phyloP scores from a whole-genome alignment of 2,888 invertebrate genomes.

The Phasia obesa region DNA sequence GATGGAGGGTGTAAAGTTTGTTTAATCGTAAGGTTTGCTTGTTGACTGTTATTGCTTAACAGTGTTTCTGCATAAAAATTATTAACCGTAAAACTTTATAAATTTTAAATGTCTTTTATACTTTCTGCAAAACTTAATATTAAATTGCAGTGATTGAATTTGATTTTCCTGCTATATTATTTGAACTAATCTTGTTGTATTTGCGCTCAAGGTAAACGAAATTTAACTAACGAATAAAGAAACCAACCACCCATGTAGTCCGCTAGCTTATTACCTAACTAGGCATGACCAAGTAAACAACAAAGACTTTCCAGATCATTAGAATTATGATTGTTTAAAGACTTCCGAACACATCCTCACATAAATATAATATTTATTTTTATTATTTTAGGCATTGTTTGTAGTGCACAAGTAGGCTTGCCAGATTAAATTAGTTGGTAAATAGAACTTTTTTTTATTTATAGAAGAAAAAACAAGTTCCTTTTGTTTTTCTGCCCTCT shows the following conservation, averaged over 20 bases:
- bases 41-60: constrained; percentile 51
- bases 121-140: constrained; percentile 45
- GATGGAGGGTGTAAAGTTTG: constrained; percentile 18
- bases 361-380: no score
- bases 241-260: constrained; percentile 25
- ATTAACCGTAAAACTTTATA: constrained; percentile 66
- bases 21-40: constrained; percentile 56
- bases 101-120: constrained; percentile 55
- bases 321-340: constrained; percentile 46
- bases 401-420: no score
- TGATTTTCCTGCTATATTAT: constrained; percentile 30
- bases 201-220: constrained; percentile 2
- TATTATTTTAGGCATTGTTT: no score
- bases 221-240: constrained; percentile 34
- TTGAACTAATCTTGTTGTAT: constrained; percentile 9
- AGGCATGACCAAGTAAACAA: constrained; percentile 54
- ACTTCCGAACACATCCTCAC: not conserved
- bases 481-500: no score
- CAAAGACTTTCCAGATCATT: constrained; percentile 51
- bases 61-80: constrained; percentile 54
- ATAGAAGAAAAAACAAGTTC: no score
- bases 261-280: constrained; percentile 27
- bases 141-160: constrained; percentile 64
- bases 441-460: no score
- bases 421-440: no score